Conservation (phyloP, 2,888 invertebrate species). For the Neoitamus cyanurus region DNA sequence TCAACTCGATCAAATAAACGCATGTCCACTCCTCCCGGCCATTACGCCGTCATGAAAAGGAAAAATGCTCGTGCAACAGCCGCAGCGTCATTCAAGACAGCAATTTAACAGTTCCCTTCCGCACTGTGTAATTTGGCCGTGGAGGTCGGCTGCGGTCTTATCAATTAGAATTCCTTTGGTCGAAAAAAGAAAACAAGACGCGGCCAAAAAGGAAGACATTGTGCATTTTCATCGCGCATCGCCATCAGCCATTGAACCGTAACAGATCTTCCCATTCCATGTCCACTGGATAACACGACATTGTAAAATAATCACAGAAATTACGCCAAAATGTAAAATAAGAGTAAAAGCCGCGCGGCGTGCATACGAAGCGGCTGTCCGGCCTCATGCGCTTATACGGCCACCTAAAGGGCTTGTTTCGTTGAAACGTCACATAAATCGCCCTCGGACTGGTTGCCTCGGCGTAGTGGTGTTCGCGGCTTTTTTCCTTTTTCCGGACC, state of each 20-base stretch:
- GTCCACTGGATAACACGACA: constrained; percentile 41
- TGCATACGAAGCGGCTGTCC: neutral
- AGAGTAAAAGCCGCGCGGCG: constrained; percentile 13
- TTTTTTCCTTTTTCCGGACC: constrained; percentile 37
- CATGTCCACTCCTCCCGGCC: neutral
- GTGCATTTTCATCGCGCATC: neutral
- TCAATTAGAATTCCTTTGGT: neutral
- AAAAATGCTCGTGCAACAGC: neutral
- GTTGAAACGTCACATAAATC: constrained; percentile 49
- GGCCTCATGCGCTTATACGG: constrained; percentile 18
- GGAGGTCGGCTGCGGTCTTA: neutral
- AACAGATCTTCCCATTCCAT: constrained; percentile 37
- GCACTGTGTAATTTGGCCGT: neutral
- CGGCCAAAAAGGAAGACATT: neutral
- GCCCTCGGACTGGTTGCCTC: constrained; percentile 27
- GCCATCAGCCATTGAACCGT: constrained; percentile 36
- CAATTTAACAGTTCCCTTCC: constrained; percentile 1
- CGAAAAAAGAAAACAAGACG: neutral
- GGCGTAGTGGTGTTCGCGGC: constrained; percentile 31
- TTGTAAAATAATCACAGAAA: constrained; percentile 35
- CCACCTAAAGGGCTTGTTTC: constrained; percentile 47
- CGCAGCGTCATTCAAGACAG: neutral
- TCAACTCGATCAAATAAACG: neutral
- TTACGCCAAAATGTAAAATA: constrained; percentile 39
- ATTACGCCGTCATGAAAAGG: neutral